phyloP scores from a whole-genome alignment of 2,113 vertebrate species.

The Illadopsis cleaveri region DNA sequence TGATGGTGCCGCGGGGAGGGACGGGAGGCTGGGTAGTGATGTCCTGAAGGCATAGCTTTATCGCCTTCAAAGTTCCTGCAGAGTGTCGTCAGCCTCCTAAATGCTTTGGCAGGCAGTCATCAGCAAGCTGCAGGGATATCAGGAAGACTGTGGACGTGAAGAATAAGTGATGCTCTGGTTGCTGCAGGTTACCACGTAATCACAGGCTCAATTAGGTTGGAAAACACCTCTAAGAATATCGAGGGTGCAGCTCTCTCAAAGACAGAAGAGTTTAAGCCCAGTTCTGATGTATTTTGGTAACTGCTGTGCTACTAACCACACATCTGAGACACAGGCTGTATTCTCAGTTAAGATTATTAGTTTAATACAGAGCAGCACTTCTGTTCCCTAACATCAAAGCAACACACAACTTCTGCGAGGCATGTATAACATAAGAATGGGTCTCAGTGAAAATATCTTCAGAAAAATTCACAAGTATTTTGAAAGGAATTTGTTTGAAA shows the following conservation, averaged over 20 bases:
- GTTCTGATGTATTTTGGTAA: background rate
- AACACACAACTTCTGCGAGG: background rate
- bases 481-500: background rate
- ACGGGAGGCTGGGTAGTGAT: accelerated
- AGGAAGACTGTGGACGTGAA: background rate
- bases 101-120: background rate
- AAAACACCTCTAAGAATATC: too few species aligned
- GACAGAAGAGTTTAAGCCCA: background rate
- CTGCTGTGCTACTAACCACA: background rate
- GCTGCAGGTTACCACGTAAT: background rate
- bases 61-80: background rate
- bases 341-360: background rate
- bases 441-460: background rate
- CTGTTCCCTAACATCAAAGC: background rate
- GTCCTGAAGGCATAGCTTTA: accelerated
- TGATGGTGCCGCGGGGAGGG: accelerated
- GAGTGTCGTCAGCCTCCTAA: background rate
- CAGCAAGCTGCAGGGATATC: too few species aligned
- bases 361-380: background rate
- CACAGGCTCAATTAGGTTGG: background rate
- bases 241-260: background rate
- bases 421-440: background rate
- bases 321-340: background rate
- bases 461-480: background rate
- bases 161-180: background rate